These are phyloP conservation scores for Cerceris rybyensis DNA, from an alignment of 2,888 invertebrate genomes.

Conservation along the genomic window DNA sequence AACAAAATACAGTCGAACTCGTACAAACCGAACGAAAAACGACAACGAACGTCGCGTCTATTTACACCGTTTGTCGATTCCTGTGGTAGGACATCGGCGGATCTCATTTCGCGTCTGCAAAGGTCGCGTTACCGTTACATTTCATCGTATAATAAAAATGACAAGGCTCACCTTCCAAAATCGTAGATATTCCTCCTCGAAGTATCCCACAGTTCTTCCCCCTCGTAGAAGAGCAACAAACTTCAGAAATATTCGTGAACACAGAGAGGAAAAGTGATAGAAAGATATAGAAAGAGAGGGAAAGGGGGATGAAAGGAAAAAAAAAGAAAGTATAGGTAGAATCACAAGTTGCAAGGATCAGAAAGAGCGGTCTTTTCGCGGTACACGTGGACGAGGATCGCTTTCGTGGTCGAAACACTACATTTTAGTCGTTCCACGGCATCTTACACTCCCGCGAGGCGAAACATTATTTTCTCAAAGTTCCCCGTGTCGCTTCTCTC, in stretches of 20 bases:
- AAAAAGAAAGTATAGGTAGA: slow-evolving; percentile 1
- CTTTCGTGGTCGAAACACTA: slow-evolving; percentile 37
- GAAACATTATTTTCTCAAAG: slow-evolving; percentile 42
- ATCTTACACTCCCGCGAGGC: slow-evolving; percentile 41
- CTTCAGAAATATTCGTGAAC: background rate
- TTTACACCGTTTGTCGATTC: background rate
- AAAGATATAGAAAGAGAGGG: background rate
- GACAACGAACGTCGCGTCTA: background rate
- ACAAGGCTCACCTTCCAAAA: no score
- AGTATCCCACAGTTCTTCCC: no score
- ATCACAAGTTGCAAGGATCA: slow-evolving; percentile 17
- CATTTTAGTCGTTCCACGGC: slow-evolving; percentile 44
- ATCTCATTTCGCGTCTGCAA: no score
- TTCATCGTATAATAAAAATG: no score
- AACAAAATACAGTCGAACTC: slow-evolving; percentile 27
- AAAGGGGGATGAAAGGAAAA: background rate
- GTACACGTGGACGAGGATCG: slow-evolving; percentile 55
- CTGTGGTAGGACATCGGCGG: background rate
- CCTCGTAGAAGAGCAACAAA: no score
- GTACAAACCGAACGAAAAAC: background rate
- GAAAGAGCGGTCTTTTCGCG: slow-evolving; percentile 19
- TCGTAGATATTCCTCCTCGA: no score
- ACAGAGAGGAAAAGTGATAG: background rate
- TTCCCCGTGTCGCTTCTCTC: slow-evolving; percentile 12
- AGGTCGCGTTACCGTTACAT: no score